Base-by-base conservation (phyloP, 1,140 invertebrate genomes). In the Mylabris phalerata region DNA sequence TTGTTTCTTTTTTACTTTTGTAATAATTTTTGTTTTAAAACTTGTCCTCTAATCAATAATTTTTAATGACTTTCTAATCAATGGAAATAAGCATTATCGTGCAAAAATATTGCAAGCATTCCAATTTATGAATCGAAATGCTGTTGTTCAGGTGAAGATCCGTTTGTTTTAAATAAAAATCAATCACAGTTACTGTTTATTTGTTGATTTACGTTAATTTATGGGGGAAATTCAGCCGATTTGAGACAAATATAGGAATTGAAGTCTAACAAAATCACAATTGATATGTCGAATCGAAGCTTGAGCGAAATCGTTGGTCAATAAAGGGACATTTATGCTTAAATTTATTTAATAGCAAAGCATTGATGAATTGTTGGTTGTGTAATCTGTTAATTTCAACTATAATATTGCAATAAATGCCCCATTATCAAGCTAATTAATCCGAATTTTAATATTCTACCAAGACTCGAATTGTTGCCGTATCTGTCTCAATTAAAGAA, bases 91-190 rank as follows among this genome's bases (percentile, higher is more conserved):
- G 55, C 60, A 57, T 49, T 63, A 56, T 10, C 57, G 61, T 65
- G 63, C 63, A 65, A 65, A 65, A 65, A 65, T 65, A 65, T 61
- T 65, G 57, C 64, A 59, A 69, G 67, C 61, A 68, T 65, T 65
- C 56, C 25, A 43, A 55, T 50, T 43, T 32, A 48, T 43, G 32
- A 41, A 43, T 54, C 42, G 52, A 52, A 50, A 43, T 55, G 59
- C 49, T 57, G 46, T 13, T 32, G 32, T 32, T 4, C 7, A 4
- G 7, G 32, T 32, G 32, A 2, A 0, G 32, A 32, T 32, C 44
- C 39, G 48, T 61, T 57, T 43, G 42, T 41, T 39, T 51, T 41
- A 49, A 57, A 42, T 48, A 32, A 43, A 56, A 61, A 61, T 61
- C 44, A 61, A 61, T 61, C 59, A 61, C 59, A 61, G 59, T 41